Base-by-base conservation (phyloP, 2,113 vertebrate genomes). In the Candoia aspera region DNA sequence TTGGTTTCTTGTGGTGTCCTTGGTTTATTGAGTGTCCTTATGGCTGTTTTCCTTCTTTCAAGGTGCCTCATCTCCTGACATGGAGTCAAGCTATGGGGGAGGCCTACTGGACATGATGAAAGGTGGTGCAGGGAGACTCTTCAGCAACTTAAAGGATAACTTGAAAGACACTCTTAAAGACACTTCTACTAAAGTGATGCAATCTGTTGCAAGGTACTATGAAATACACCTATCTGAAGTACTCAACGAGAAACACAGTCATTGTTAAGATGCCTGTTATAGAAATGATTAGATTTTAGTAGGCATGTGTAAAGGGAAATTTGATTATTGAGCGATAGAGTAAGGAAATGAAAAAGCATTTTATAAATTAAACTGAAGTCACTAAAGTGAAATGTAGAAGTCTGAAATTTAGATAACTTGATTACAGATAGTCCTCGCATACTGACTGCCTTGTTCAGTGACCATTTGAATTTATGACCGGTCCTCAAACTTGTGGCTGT, bases 111-210 rank as follows among this genome's bases (percentile, higher is more conserved):
- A 99, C 96, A 99, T 99, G 98, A 98, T 99, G 90, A 99, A 99
- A 95, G 99, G 99, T 94, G 99, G 99, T 94, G 99, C 99, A 0
- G 99, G 99, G 84, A 98, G 99, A 93, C 99, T 99, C 93, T 99
- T 99, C 97, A 99, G 99, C 97, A 99, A 99, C 96, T 97, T 99
- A 64, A 99, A 99, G 96, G 99, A 99, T 96, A 99, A 99, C 98
- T 95, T 99, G 96, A 99, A 99, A 97, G 99, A 99, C 94, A 99
- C 99, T 15, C 97, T 99, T 94, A 99, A 99, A 91, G 99, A 99
- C 96, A 99, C 99, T 1, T 99, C 99, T 94, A 99, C 98, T 79
- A 99, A 99, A 97, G 99, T 99, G 93, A 99, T 99, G 98, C 98
- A 99, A 58, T 99, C 99, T 95, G 99, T 99, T 54, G 97, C 99